Evolutionary conservation across 2,797 vertebrate species (phyloP).

Genomic region (Cossypha niveicapilla): DNA sequence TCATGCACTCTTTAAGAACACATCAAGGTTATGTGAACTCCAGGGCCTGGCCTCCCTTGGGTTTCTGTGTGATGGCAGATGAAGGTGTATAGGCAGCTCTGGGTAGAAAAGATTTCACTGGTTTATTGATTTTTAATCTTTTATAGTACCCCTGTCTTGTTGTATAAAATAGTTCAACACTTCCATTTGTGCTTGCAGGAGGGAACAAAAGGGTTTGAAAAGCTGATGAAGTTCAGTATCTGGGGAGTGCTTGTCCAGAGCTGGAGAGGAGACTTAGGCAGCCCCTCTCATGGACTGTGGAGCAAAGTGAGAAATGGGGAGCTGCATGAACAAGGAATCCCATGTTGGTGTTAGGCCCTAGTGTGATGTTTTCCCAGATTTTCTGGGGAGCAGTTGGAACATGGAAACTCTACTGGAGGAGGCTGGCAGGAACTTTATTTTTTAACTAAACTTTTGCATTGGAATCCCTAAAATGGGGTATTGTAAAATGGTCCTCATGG

Average conservation of each 20-base stretch:
- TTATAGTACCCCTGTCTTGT: neutral
- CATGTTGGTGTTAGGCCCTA: neutral
- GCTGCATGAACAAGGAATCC: neutral
- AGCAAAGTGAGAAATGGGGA: neutral
- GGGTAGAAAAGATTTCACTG: neutral
- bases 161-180: neutral
- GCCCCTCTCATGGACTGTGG: neutral
- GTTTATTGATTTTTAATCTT: neutral
- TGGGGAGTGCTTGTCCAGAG: neutral
- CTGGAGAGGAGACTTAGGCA: neutral
- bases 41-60: neutral
- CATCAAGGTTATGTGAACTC: neutral
- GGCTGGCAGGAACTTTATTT: neutral
- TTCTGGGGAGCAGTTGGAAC: neutral
- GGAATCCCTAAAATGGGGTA: neutral
- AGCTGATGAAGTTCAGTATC: neutral
- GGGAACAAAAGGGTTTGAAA: neutral
- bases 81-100: neutral
- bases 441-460: neutral
- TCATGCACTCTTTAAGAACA: neutral
- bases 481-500: neutral
- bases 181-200: neutral
- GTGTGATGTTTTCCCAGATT: neutral
- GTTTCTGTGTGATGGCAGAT: neutral
- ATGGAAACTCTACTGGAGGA: neutral